phyloP scores from a whole-genome alignment of 2,113 vertebrate species.

The Anser brachyrhynchus region DNA sequence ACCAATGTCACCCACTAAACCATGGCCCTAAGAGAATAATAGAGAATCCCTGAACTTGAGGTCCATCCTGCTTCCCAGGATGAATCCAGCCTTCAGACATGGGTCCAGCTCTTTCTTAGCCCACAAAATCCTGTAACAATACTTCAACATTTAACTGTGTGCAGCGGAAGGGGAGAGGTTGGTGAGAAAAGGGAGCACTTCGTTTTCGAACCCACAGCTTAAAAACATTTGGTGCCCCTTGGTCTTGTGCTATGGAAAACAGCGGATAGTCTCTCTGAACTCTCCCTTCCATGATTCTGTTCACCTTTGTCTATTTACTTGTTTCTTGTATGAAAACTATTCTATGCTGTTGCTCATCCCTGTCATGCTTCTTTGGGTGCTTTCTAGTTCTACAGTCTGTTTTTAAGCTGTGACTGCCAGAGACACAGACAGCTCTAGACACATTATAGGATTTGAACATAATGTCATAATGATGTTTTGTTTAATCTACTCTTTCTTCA shows the following conservation, averaged over 20 bases:
- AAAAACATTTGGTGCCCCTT: not conserved
- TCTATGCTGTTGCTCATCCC: not conserved
- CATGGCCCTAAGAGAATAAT: too few relatives aligned
- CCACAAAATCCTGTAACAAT: not conserved
- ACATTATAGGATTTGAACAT: not conserved
- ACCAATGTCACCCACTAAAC: too few relatives aligned
- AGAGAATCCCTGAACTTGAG: not conserved
- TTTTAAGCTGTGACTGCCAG: not conserved
- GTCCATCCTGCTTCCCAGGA: not conserved
- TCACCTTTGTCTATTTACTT: not conserved
- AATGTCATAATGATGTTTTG: not conserved
- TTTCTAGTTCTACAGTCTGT: not conserved
- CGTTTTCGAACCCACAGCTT: not conserved
- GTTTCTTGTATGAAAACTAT: not conserved
- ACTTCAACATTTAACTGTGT: not conserved
- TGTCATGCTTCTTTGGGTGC: not conserved
- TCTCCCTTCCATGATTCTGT: not conserved
- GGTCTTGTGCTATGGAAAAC: not conserved
- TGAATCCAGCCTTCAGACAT: not conserved
- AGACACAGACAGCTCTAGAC: not conserved
- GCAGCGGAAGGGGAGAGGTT: accelerated
- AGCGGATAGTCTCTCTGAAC: not conserved
- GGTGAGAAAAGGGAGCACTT: not conserved
- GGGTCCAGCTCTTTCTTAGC: not conserved
- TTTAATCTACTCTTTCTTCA: not conserved